Evolutionary conservation across 2,888 invertebrate genomes (phyloP).

Genomic region (Proisotoma minuta): DNA sequence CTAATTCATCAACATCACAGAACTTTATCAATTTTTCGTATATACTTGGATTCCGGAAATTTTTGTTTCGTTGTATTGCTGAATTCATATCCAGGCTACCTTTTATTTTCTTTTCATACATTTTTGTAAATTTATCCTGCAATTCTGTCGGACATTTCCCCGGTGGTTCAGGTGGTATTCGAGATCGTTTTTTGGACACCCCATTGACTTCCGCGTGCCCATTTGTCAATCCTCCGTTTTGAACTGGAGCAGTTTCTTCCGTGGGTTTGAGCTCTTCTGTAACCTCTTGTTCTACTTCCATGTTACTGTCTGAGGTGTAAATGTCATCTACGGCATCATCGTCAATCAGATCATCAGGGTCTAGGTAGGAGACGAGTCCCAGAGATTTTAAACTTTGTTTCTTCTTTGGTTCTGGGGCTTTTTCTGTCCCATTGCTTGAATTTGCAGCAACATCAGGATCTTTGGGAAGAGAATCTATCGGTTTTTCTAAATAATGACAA

Average conservation of each 20-base stretch:
- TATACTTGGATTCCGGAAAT: conserved; percentile 94
- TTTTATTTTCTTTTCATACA: conserved; percentile 63
- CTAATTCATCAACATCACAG: conserved; percentile 91
- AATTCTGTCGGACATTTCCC: conserved; percentile 71
- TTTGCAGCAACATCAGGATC: no score
- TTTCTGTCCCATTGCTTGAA: no score
- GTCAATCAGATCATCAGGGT: conserved; percentile 50
- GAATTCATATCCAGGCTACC: conserved; percentile 79
- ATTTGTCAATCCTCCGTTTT: no score
- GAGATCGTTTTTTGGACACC: conserved; percentile 50
- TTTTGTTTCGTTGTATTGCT: conserved; percentile 83
- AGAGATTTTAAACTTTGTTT: no score
- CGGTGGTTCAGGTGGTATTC: conserved; percentile 74
- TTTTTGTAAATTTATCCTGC: conserved; percentile 74
- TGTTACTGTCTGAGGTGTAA: conserved; percentile 21
- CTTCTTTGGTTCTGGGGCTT: no score
- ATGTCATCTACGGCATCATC: conserved; percentile 44
- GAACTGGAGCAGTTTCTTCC: background rate
- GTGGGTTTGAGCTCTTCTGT: background rate
- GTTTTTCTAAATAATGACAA: no score
- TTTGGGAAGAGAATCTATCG: no score
- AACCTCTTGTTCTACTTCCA: conserved; percentile 6
- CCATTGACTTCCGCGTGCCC: background rate
- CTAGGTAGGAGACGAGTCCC: conserved; percentile 63
- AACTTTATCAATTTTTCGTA: conserved; percentile 93